Evolutionary conservation across 2,113 vertebrate species (phyloP).

Genomic region (Dromiciops gliroides): DNA sequence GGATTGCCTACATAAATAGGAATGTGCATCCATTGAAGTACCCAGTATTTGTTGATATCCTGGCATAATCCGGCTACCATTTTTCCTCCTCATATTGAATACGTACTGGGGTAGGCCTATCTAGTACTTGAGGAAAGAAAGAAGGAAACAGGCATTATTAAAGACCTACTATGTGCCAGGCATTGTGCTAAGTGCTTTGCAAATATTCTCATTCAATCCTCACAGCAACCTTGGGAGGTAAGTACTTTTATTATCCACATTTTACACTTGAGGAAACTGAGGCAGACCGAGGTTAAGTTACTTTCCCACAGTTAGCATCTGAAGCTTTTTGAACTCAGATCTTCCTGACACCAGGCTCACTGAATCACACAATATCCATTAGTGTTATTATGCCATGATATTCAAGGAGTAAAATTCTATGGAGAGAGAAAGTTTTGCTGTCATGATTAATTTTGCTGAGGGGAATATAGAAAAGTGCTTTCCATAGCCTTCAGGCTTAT

Average conservation of each 20-base stretch:
- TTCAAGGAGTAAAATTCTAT: not conserved
- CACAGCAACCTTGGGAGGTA: not conserved
- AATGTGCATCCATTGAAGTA: not conserved
- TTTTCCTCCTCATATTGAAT: not conserved
- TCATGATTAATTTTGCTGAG: not conserved
- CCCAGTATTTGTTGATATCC: not conserved
- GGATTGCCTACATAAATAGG: not conserved
- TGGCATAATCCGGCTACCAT: not conserved
- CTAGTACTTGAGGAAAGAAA: not conserved
- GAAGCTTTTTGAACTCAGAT: not conserved
- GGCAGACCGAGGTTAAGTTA: not conserved
- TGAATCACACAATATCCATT: not conserved
- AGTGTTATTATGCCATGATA: not conserved
- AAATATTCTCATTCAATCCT: not conserved
- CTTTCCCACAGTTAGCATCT: not conserved
- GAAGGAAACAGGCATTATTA: not conserved
- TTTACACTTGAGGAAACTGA: not conserved
- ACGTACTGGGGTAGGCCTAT: not conserved
- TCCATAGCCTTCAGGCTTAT: conserved; percentile 43
- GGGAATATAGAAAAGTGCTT: not conserved
- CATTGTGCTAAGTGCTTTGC: not conserved
- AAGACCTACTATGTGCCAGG: not conserved
- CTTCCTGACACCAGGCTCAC: not conserved
- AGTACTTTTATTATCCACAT: not conserved
- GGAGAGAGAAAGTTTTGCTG: not conserved